Base-by-base conservation (phyloP, 2,797 vertebrate genomes). In the Sebastolobus altivelis region DNA sequence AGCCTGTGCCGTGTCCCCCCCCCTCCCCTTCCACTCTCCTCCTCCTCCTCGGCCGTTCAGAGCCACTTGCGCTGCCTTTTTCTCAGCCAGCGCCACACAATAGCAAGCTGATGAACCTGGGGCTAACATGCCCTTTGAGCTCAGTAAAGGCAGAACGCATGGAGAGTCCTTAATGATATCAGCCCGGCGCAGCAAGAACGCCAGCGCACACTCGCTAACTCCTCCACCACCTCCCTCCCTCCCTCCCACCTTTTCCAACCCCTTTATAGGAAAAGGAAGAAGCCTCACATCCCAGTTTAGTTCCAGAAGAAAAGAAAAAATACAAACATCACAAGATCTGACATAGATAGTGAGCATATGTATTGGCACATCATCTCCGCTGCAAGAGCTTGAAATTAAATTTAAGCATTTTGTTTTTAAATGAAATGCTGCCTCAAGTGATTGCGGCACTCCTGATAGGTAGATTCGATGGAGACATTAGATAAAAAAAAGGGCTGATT, bases 161-260 rank as follows among this genome's bases (percentile, higher is more conserved):
- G 88, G 88, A 88, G 88, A 90, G 92, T 78, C 85, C 89, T 86
- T 94, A 94, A 94, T 91, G 88, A 90, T 90, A 92, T 92, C 92
- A 90, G 85, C 77, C 62, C 75, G 0, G 73, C 65, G 25, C 89
- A 91, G 87, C 82, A 56, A 87, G 80, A 82, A 80, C 37, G 43
- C 78, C 70, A 61, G 73, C 66, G 60, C 83, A 69, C 75, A 66
- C 79, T 82, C 60, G 18, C 71, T 62, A 77, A 80, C 75, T 46
- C 43, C 43, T 78, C 80, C 75, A 65, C 65, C 82, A 35, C 65
- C 65, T 55, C 20, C 46, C n/a, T 33, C 59, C 62, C 37, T 65
- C 33, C 63, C n/a, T 58, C 12, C 25, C 61, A 72, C 72, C 58
- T 72, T 70, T 75, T 25, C 59, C 5, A 60, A 35, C 16, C 61